A percentile compares a stretch with the other conserved stretches of the same genome.
Evolutionary conservation across 2,797 vertebrate species (phyloP).

Genomic region (Spatula clypeata): DNA sequence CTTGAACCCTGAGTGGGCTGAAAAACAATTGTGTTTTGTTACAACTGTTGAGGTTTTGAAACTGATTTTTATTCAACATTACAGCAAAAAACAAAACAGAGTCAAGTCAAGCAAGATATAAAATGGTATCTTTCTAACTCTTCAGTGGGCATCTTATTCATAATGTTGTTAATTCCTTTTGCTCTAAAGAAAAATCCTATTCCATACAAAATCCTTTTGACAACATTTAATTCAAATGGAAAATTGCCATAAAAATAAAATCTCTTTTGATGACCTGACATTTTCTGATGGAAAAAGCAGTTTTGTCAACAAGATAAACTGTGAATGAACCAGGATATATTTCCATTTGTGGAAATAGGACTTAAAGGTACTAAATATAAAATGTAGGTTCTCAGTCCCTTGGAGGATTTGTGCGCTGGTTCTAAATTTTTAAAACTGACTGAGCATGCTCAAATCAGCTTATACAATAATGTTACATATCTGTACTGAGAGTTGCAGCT

Average conservation of each 20-base stretch:
- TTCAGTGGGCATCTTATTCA: background rate
- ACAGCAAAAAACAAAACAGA: conserved; percentile 1
- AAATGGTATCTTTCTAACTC: background rate
- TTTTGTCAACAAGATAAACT: background rate
- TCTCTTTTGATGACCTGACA: background rate
- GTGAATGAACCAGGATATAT: background rate
- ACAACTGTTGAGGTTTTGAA: conserved; percentile 3
- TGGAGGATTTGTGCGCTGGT: background rate
- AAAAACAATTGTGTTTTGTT: background rate
- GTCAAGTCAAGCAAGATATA: background rate
- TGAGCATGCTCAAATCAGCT: background rate
- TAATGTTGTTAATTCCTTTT: conserved; percentile 1
- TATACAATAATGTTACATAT: background rate
- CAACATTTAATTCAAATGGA: background rate
- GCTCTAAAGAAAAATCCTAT: background rate
- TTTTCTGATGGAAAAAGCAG: conserved; percentile 20
- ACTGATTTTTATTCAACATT: conserved; percentile 18
- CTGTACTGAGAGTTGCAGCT: background rate
- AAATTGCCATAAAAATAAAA: background rate
- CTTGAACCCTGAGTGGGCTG: background rate
- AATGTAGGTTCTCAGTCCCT: background rate
- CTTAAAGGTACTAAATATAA: background rate
- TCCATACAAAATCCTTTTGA: background rate
- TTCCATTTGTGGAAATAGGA: background rate
- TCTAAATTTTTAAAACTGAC: background rate